A percentile compares a stretch with the other conserved stretches of the same genome.
Conservation (phyloP, 2,888 invertebrate species). For the Cactoblastis cactorum region DNA sequence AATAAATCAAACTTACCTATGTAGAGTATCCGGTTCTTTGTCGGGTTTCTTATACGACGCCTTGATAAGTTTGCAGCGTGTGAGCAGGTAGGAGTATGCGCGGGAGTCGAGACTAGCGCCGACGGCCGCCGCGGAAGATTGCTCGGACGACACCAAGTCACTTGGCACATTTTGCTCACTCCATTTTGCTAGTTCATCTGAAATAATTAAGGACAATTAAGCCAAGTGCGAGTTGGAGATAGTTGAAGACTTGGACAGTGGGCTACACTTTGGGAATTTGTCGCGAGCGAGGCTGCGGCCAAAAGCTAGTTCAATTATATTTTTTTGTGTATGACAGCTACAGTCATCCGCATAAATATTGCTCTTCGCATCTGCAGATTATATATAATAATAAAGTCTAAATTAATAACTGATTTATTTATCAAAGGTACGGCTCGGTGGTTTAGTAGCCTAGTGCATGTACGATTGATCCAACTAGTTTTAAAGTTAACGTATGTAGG, state of each 20-base stretch:
- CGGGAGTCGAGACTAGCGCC: slow-evolving; percentile 48
- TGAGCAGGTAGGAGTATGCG: slow-evolving; percentile 59
- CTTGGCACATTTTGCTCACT: slow-evolving; percentile 45
- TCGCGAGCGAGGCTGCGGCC: no score
- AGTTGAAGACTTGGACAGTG: no score
- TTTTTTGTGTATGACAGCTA: no score
- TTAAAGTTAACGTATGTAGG: neutral
- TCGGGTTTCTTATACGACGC: slow-evolving; percentile 46
- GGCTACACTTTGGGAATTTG: no score
- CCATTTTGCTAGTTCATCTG: slow-evolving; percentile 66
- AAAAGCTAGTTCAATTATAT: no score
- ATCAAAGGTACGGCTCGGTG: neutral
- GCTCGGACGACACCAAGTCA: slow-evolving; percentile 55
- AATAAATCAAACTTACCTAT: slow-evolving; percentile 38
- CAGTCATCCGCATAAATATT: no score
- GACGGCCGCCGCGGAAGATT: slow-evolving; percentile 36
- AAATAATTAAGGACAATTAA: slow-evolving; percentile 17
- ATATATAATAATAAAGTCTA: no score
- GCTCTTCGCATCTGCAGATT: no score
- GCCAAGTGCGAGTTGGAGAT: no score
- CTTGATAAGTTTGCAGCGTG: slow-evolving; percentile 55
- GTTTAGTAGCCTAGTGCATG: neutral
- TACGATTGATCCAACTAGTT: neutral
- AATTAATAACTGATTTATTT: neutral
- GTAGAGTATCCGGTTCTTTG: slow-evolving; percentile 30